A percentile compares a stretch with the other conserved stretches of the same genome.
phyloP scores from a whole-genome alignment of 2,113 vertebrate genomes.

The Pogona vitticeps region DNA sequence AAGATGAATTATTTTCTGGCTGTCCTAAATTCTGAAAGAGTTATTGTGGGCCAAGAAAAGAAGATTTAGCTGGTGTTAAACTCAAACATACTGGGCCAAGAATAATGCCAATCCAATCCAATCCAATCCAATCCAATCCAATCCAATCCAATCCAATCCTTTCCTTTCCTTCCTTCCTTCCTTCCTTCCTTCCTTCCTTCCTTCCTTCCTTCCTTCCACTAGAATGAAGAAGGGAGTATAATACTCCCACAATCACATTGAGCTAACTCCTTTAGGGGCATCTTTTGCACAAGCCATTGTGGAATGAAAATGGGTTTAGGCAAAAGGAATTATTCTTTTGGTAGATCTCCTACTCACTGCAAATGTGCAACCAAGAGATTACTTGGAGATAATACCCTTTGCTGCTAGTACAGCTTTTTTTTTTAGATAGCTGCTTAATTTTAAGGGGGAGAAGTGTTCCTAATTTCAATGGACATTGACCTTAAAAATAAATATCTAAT shows the following conservation, averaged over 20 bases:
- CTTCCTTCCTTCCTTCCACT: constrained; percentile 49
- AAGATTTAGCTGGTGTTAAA: constrained; percentile 51
- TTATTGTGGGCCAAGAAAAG: constrained; percentile 61
- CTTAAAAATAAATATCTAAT: constrained; percentile 62
- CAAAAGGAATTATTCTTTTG: not conserved
- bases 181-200: constrained; percentile 31
- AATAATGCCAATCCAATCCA: constrained; percentile 9
- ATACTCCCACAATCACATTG: constrained; percentile 54
- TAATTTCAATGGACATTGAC: constrained; percentile 63
- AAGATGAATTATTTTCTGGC: constrained; percentile 64
- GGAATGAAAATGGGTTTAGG: not conserved
- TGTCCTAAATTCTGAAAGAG: constrained; percentile 68
- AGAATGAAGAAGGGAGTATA: constrained; percentile 64
- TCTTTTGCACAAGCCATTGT: constrained; percentile 14
- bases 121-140: no score
- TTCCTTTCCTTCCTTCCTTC: no score
- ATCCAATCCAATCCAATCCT: no score
- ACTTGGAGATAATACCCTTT: constrained; percentile 5
- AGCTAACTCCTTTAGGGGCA: constrained; percentile 54
- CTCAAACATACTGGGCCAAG: constrained; percentile 69
- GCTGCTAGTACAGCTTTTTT: constrained; percentile 65
- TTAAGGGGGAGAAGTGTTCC: constrained; percentile 50
- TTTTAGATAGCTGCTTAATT: constrained; percentile 65
- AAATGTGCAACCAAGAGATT: not conserved
- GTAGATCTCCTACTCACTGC: not conserved